Evolutionary conservation across 2,888 invertebrate genomes (phyloP).

Genomic region (Periphyllus acericola): DNA sequence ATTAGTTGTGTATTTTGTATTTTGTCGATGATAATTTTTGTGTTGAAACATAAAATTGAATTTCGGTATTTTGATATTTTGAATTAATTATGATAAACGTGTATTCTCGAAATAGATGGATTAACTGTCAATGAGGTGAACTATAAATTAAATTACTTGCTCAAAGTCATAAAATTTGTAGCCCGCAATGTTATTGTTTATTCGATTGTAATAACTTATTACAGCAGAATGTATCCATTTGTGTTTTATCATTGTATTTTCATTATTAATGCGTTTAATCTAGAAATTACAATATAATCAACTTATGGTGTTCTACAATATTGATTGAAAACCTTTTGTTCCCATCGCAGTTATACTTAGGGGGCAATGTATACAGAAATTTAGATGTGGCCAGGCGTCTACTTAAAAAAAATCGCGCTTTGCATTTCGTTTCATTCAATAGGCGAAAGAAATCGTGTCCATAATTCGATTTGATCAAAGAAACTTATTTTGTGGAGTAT

Average conservation of each 20-base stretch:
- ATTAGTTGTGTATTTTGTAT: not conserved
- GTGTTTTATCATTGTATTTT: not conserved
- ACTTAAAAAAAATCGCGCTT: too few species aligned
- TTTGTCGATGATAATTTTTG: not conserved
- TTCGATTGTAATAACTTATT: slow-evolving; percentile 19
- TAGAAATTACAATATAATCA: not conserved
- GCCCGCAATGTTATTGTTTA: slow-evolving; percentile 2
- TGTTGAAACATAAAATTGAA: not conserved
- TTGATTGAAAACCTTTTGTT: too few species aligned
- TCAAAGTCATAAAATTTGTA: slow-evolving; percentile 4
- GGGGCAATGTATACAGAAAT: too few species aligned
- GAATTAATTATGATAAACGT: slow-evolving; percentile 24
- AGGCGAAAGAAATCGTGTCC: too few species aligned
- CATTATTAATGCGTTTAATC: slow-evolving; percentile 1
- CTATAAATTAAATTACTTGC: slow-evolving; percentile 27
- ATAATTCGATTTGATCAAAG: too few species aligned
- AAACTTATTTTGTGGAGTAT: too few species aligned
- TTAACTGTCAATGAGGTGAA: slow-evolving; percentile 7
- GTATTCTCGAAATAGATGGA: slow-evolving; percentile 30
- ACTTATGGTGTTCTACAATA: not conserved
- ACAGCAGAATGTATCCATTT: not conserved
- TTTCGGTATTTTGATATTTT: slow-evolving; percentile 32
- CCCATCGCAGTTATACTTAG: too few species aligned
- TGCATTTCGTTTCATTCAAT: too few species aligned
- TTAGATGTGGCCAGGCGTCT: too few species aligned